Percentiles rank a stretch among this genome's conserved stretches.
phyloP scores from a whole-genome alignment of 2,797 vertebrate species.

The Columba guinea region DNA sequence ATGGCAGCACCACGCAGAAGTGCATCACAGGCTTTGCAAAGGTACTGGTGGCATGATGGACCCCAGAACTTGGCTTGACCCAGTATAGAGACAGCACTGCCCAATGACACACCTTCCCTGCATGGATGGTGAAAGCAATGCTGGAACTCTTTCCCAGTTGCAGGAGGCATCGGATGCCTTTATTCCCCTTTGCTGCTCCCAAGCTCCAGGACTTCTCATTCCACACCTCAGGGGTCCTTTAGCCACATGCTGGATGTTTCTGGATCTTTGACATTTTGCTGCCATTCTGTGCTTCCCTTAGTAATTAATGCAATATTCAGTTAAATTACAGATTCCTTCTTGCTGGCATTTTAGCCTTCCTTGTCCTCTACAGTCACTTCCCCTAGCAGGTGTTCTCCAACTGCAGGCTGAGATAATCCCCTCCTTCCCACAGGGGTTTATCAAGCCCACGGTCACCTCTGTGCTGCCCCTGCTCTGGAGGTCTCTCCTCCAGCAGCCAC shows the following conservation, averaged over 20 bases:
- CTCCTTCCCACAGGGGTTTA: not conserved
- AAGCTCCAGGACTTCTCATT: not conserved
- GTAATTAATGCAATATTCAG: not conserved
- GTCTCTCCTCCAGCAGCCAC: not conserved
- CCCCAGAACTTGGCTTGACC: not conserved
- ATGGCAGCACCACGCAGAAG: accelerated
- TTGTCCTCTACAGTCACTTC: not conserved
- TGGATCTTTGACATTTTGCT: not conserved
- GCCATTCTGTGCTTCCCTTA: not conserved
- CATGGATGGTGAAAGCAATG: accelerated
- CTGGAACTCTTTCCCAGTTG: accelerated
- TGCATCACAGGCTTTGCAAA: accelerated
- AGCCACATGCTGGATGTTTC: not conserved
- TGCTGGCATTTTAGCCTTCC: not conserved
- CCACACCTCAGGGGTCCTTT: not conserved
- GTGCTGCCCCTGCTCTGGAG: not conserved
- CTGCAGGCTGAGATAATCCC: not conserved
- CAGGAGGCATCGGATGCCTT: not conserved
- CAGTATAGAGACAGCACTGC: not conserved
- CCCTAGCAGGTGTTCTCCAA: not conserved
- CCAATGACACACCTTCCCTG: not conserved
- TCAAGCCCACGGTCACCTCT: not conserved
- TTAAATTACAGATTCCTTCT: not conserved
- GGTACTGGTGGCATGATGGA: not conserved
- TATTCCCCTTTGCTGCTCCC: not conserved